Conservation (phyloP, 2,888 invertebrate genomes). For the Eristalis tenax region DNA sequence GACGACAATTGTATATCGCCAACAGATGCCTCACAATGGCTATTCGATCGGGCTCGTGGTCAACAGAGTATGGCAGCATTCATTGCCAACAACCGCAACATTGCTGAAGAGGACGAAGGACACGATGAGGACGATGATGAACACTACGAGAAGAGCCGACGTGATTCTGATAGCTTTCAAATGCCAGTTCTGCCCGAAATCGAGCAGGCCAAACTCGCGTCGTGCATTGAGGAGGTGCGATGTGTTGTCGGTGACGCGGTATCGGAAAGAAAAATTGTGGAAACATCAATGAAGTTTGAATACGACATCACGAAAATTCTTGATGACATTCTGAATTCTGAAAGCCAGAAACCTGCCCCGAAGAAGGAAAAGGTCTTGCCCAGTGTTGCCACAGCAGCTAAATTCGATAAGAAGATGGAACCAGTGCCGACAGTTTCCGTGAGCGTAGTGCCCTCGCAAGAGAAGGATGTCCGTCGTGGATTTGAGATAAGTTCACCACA, state of each 20-base stretch:
- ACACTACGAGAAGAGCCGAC: slow-evolving; percentile 81
- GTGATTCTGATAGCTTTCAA: slow-evolving; percentile 82
- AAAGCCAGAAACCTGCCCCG: slow-evolving; percentile 75
- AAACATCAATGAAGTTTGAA: slow-evolving; percentile 87
- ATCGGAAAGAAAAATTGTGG: slow-evolving; percentile 87
- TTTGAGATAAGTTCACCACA: slow-evolving; percentile 83
- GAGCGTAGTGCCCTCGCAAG: slow-evolving; percentile 72
- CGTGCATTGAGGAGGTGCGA: slow-evolving; percentile 91
- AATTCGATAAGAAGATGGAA: slow-evolving; percentile 72
- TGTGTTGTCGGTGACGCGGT: slow-evolving; percentile 90
- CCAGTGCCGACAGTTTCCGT: slow-evolving; percentile 62
- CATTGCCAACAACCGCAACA: slow-evolving; percentile 86
- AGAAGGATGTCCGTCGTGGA: slow-evolving; percentile 77
- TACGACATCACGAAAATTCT: slow-evolving; percentile 89
- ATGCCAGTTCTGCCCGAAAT: slow-evolving; percentile 84
- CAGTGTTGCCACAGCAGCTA: slow-evolving; percentile 73
- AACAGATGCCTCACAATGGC: slow-evolving; percentile 91
- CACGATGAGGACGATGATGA: slow-evolving; percentile 83
- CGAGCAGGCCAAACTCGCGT: slow-evolving; percentile 88
- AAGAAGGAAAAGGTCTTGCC: slow-evolving; percentile 70
- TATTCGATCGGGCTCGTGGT: slow-evolving; percentile 90
- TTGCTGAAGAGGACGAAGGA: slow-evolving; percentile 87
- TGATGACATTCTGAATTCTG: slow-evolving; percentile 86
- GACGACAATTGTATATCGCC: slow-evolving; percentile 96
- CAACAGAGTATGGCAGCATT: slow-evolving; percentile 89